phyloP scores from a whole-genome alignment of 1,140 invertebrate genomes.

The Drosophila hydei region DNA sequence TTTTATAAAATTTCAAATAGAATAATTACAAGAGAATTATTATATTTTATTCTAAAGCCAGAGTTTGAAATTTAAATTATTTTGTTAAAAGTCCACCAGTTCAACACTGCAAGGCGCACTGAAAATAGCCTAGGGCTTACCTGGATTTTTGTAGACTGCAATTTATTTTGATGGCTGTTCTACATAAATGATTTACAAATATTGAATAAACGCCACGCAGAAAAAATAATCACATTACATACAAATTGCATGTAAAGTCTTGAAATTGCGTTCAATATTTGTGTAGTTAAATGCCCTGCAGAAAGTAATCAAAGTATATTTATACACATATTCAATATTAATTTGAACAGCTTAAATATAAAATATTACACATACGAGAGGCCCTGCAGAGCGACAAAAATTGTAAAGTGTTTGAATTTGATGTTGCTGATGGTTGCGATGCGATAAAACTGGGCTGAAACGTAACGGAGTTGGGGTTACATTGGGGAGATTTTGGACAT shows the following conservation, averaged over 20 bases:
- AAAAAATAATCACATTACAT: constrained; percentile 33
- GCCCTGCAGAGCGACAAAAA: background rate
- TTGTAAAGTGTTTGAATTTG: background rate
- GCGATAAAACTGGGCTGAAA: constrained; percentile 2
- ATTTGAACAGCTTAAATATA: constrained; percentile 6
- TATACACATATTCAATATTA: background rate
- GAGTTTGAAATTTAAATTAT: too few relatives aligned
- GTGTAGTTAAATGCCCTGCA: constrained; percentile 26
- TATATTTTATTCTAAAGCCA: too few relatives aligned
- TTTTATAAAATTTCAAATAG: too few relatives aligned
- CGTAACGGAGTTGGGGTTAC: too few relatives aligned
- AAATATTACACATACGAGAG: constrained; percentile 10
- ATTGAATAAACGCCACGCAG: constrained; percentile 52
- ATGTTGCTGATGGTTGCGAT: background rate
- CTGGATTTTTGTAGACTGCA: constrained; percentile 14
- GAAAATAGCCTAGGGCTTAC: too few relatives aligned
- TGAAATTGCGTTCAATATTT: constrained; percentile 51
- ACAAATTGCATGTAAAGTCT: constrained; percentile 54
- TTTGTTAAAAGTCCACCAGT: too few relatives aligned
- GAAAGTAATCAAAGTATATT: constrained; percentile 9
- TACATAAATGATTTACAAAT: constrained; percentile 75
- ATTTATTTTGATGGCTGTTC: constrained; percentile 17
- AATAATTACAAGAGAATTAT: too few relatives aligned
- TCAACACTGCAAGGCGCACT: too few relatives aligned
- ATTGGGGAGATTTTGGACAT: background rate